These are phyloP conservation scores for Diplogasteroides magnus DNA, from an alignment of 1,140 invertebrate species.

Conservation along the genomic window DNA sequence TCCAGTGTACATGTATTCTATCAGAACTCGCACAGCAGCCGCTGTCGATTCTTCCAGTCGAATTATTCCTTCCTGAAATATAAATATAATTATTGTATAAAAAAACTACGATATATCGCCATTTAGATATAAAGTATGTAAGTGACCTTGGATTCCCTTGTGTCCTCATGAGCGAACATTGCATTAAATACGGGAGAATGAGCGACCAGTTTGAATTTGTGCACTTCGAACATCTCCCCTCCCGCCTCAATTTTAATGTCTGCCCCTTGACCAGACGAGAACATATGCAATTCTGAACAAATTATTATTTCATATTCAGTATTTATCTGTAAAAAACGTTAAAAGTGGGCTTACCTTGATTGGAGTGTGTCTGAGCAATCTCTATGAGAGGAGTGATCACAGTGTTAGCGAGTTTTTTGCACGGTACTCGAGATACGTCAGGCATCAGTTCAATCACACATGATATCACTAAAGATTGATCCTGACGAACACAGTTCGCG, in stretches of 20 bases:
- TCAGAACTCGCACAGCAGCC: slow-evolving; percentile 44
- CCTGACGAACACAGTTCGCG: slow-evolving; percentile 43
- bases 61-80: slow-evolving; percentile 8
- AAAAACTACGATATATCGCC: neutral
- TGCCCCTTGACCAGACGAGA: neutral
- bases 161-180: slow-evolving; percentile 48
- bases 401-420: slow-evolving; percentile 25
- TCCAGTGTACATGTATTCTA: slow-evolving; percentile 48
- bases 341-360: neutral
- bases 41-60: slow-evolving; percentile 37
- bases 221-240: slow-evolving; percentile 36
- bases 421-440: slow-evolving; percentile 42
- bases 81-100: neutral
- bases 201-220: slow-evolving; percentile 49
- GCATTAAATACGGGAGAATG: slow-evolving; percentile 53
- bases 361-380: slow-evolving; percentile 16
- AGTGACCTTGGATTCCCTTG: slow-evolving; percentile 36
- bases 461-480: slow-evolving; percentile 46
- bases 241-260: slow-evolving; percentile 18
- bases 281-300: slow-evolving; percentile 37
- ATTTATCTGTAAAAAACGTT: slow-evolving; percentile 2
- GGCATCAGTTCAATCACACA: slow-evolving; percentile 53
- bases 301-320: neutral
- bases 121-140: slow-evolving; percentile 20
- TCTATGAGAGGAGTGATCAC: slow-evolving; percentile 25